Base-by-base conservation (phyloP, 92 coral and sea anemone genomes). In the Epizoanthus illoricatus region DNA sequence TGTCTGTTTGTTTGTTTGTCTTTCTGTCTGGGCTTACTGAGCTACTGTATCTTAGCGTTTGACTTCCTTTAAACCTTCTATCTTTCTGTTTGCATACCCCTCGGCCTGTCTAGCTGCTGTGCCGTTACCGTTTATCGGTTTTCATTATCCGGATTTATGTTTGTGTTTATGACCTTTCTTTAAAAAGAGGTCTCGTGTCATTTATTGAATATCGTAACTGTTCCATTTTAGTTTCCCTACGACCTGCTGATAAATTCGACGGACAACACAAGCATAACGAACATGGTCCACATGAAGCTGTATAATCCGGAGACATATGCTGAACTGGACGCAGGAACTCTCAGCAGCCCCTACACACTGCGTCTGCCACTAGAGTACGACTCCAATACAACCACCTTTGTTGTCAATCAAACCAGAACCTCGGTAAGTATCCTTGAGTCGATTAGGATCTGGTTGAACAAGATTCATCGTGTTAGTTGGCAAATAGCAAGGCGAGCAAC, bases 271-370 rank as follows among this genome's bases (percentile, higher is more conserved):
- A 86, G 95, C 12, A 69, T 93, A 60, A 87, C 94, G 8, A 85
- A 91, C 76, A 75, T 87, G 19, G 98, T 90, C 33, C 86, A 90
- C 59, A 47, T 93, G 42, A 92, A 90, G 75, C 79, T 93, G 45
- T 91, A 86, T 78, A 93, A 93, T 85, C 98, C 98, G 10, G 80
- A 86, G 68, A 93, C 98, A 3, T 86, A 70, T 56, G 91, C 90
- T 7, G 84, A 84, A 57, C 61, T 93, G 23, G 47, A 76, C 47
- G 80, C 87, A 55, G 87, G 87, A 15, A 65, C 85, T 15, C 81
- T 91, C 15, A 84, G 78, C 3, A 73, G 8, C 16, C 91, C 98
- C 1, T 90, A 80, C 47, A 81, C 72, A 57, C 72, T 91, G 59
- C 91, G 81, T 33, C 67, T 93, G 18, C 98, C 98, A 7, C 73